Conservation (phyloP, 2,113 vertebrate genomes). For the Epinephelus cyanopodus region DNA sequence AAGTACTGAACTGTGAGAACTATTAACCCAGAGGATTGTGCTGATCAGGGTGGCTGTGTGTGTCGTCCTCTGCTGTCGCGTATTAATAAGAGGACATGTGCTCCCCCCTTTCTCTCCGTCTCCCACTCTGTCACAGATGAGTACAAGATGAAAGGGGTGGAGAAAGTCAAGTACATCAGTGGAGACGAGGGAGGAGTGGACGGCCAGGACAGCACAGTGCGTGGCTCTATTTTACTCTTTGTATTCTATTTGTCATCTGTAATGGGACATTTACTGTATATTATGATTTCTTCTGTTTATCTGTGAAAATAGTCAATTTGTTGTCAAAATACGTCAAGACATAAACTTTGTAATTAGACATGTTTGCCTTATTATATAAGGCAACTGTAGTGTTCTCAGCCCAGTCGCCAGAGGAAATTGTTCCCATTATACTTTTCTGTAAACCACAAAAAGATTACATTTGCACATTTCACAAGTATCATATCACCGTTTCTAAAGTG, state of each 20-base stretch:
- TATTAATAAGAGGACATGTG: conserved; percentile 52
- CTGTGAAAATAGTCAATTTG: background rate
- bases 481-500: too few relatives aligned
- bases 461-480: too few relatives aligned
- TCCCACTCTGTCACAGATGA: conserved; percentile 86
- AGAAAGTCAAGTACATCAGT: conserved; percentile 89
- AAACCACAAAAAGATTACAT: too few relatives aligned
- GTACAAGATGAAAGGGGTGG: conserved; percentile 95
- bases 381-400: too few relatives aligned
- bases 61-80: conserved; percentile 12
- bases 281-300: background rate
- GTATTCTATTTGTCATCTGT: background rate
- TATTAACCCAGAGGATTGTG: conserved; percentile 42
- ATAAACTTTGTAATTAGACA: background rate
- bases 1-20: conserved; percentile 67
- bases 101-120: conserved; percentile 50
- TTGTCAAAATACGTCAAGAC: background rate
- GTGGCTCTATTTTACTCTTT: conserved; percentile 28
- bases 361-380: too few relatives aligned
- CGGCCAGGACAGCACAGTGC: conserved; percentile 82
- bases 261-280: background rate
- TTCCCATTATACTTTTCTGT: too few relatives aligned
- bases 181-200: conserved; percentile 81
- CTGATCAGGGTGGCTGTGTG: conserved; percentile 28
- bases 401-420: too few relatives aligned